Base-by-base conservation (phyloP, 2,113 vertebrate species). In the Muntiacus muntjak region DNA sequence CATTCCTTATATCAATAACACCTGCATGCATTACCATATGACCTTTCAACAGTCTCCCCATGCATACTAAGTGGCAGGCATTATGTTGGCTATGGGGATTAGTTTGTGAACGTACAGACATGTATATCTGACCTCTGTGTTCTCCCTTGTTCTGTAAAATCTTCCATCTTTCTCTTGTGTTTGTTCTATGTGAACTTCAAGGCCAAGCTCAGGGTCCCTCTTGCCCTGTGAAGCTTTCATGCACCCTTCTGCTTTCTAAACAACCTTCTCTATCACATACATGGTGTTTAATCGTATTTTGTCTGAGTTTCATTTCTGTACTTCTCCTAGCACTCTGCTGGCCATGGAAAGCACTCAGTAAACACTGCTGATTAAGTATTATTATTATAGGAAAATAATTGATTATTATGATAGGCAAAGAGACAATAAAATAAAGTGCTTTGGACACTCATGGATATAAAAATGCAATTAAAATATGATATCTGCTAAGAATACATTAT, bases 401-500 rank as follows among this genome's bases (percentile, higher is more conserved):
- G 28, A 57, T 82, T 81, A 62, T 93, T 82, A 95, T 89, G 92
- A 62, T 40, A 58, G 89, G 95, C 74, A 96, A 95, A 79, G 54
- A 30, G 55, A 83, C 45, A 89, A 92, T 79, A 91, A 92, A 83
- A 58, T n/a, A 90, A 92, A 11, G 13, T 67, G 36, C 25, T 60
- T 55, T 96, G 43, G 50, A 54, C 36, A 91, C 16, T 90, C 43
- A 89, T 8, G 81, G 55, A 13, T 83, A 54, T 83, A 91, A 55
- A 93, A 79, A 55, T 86, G 28, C 14, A 64, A n/a, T 84, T 87
- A 64, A 81, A 95, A 87, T 64, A 36, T 79, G 71, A 45, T 30
- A 89, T 79, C 30, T 74, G 23, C 45, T 81, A 76, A 95, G 78
- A 25, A 76, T 43, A 76, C 43, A 26, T 6, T 76, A 25, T 43